Evolutionary conservation across 2,113 vertebrate genomes (phyloP).

Genomic region (Festucalex cinctus): DNA sequence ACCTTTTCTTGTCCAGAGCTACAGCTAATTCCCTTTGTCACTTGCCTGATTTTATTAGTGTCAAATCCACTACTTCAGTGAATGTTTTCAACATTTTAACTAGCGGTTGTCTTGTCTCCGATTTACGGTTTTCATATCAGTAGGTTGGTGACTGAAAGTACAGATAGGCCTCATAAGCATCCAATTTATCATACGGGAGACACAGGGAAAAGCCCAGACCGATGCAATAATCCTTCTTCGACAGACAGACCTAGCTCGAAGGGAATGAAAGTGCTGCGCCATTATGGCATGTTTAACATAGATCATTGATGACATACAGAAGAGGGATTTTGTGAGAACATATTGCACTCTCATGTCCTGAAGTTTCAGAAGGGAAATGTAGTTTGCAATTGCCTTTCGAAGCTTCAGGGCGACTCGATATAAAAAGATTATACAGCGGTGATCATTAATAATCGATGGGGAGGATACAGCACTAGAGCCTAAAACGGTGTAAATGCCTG

Average conservation of each 20-base stretch:
- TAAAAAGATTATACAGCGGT: constrained; percentile 54
- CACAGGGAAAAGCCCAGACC: not conserved
- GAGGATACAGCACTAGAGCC: constrained; percentile 41
- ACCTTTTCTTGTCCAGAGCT: constrained; percentile 12
- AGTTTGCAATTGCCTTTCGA: constrained; percentile 23
- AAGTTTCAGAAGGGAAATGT: constrained; percentile 26
- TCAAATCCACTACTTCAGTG: constrained; percentile 39
- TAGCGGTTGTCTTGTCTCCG: not conserved
- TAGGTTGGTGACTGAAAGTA: constrained; percentile 9
- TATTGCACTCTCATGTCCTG: constrained; percentile 27
- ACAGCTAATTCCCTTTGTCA: constrained; percentile 29
- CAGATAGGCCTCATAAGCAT: constrained; percentile 13
- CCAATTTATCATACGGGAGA: constrained; percentile 18
- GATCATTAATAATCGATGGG: constrained; percentile 65
- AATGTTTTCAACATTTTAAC: constrained; percentile 40
- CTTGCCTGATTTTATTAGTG: constrained; percentile 45
- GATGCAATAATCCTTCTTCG: constrained; percentile 8
- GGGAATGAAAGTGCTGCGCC: constrained; percentile 4
- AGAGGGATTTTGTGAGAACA: constrained; percentile 29
- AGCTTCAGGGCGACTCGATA: constrained; percentile 36
- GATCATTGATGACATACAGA: constrained; percentile 38
- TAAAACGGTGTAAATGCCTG: constrained; percentile 55
- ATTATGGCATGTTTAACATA: constrained; percentile 31
- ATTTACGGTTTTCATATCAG: constrained; percentile 15
- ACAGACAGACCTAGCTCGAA: constrained; percentile 15